A percentile compares a stretch with the other conserved stretches of the same genome.
These are phyloP conservation scores for Leptothorax acervorum DNA, from an alignment of 2,888 invertebrate species.

Conservation along the genomic window DNA sequence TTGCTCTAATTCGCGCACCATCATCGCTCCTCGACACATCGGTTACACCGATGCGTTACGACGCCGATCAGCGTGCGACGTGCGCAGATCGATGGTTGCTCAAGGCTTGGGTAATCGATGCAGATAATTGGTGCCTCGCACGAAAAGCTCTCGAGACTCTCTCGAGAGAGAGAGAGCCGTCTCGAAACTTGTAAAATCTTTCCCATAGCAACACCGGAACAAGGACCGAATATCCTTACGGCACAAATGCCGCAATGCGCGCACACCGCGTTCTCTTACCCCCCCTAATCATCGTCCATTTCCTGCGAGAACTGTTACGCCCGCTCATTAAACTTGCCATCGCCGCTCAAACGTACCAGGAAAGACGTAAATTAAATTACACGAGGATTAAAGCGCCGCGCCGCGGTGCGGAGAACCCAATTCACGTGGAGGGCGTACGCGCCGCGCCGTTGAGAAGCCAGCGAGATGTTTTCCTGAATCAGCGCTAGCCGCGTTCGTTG, in stretches of 20 bases:
- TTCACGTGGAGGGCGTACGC: slow-evolving; percentile 48
- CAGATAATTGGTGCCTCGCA: too few relatives aligned
- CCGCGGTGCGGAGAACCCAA: slow-evolving; percentile 50
- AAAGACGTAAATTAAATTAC: slow-evolving; percentile 75
- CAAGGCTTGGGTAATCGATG: slow-evolving; percentile 9
- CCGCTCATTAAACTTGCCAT: slow-evolving; percentile 71
- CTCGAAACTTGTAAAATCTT: slow-evolving; percentile 40
- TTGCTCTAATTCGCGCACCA: slow-evolving; percentile 68
- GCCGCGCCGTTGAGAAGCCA: slow-evolving; percentile 1
- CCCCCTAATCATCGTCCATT: slow-evolving; percentile 74
- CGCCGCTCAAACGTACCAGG: slow-evolving; percentile 61
- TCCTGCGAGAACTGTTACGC: slow-evolving; percentile 71
- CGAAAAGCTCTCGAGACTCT: neutral
- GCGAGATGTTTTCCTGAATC: slow-evolving; percentile 18
- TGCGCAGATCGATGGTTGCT: neutral
- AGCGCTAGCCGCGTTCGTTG: neutral
- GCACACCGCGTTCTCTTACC: slow-evolving; percentile 44
- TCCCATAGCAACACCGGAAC: slow-evolving; percentile 56
- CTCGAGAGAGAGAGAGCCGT: neutral
- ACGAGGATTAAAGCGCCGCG: slow-evolving; percentile 57
- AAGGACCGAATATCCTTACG: slow-evolving; percentile 62
- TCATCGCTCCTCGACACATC: slow-evolving; percentile 48
- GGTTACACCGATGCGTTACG: neutral
- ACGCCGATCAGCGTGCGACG: neutral
- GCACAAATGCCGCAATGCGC: slow-evolving; percentile 39